Conservation (phyloP, 1,140 invertebrate genomes). For the Brachystomella parvula region DNA sequence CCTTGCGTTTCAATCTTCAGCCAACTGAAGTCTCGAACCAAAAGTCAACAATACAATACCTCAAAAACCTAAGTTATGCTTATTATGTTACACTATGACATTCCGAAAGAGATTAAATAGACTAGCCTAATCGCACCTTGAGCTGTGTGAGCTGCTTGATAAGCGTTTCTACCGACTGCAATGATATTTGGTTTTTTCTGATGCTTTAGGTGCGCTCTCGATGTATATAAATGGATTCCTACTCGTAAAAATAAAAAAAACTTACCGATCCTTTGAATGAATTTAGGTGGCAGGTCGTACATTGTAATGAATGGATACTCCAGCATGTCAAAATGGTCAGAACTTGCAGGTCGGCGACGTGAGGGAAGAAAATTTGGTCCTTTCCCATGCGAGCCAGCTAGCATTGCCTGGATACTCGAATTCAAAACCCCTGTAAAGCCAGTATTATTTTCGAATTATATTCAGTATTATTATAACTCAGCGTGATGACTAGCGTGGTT, state of each 20-base stretch:
- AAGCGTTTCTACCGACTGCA: too few relatives aligned
- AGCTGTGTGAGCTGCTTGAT: too few relatives aligned
- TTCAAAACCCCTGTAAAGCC: conserved; percentile 2
- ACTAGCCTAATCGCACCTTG: too few relatives aligned
- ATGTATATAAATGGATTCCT: too few relatives aligned
- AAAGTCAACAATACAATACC: too few relatives aligned
- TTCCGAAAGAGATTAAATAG: too few relatives aligned
- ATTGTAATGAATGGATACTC: conserved; percentile 96
- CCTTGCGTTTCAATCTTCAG: not conserved
- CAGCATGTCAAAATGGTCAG: conserved; percentile 58
- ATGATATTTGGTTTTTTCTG: too few relatives aligned
- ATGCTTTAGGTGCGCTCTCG: too few relatives aligned
- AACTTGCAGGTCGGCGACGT: not conserved
- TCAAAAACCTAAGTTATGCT: too few relatives aligned
- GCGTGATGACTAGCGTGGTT: too few relatives aligned
- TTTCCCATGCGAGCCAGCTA: conserved; percentile 13
- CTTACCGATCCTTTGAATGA: conserved; percentile 78
- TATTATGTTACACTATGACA: too few relatives aligned
- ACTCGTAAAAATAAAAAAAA: not conserved
- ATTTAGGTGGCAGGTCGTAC: conserved; percentile 76
- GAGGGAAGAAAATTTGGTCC: conserved; percentile 15
- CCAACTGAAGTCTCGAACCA: too few relatives aligned
- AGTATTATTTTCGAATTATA: not conserved
- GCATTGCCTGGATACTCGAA: conserved; percentile 13
- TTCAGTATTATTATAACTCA: not conserved